phyloP scores from a whole-genome alignment of 2,797 vertebrate genomes.

The Antennarius maculatus region DNA sequence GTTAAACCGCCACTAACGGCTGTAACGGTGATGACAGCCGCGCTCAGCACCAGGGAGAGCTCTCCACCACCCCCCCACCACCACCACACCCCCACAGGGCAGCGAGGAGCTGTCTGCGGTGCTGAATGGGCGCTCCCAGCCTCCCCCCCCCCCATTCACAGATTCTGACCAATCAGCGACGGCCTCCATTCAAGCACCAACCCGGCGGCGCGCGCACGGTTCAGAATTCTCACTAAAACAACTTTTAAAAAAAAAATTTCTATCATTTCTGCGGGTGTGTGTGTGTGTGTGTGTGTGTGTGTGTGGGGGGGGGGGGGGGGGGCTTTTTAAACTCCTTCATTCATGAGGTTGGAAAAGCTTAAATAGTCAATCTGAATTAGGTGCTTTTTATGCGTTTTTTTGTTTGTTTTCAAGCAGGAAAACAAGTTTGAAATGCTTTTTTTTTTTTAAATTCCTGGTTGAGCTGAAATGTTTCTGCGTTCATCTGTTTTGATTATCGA shows the following conservation, averaged over 20 bases:
- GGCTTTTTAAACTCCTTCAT: constrained; percentile 1
- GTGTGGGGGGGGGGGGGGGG: constrained; percentile 5
- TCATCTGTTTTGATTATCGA: neutral
- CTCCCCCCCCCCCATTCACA: constrained; percentile 72
- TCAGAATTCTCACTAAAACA: no score
- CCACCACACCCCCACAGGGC: no score
- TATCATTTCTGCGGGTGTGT: neutral
- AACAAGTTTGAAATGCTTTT: neutral
- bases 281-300: constrained; percentile 2
- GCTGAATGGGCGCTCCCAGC: constrained; percentile 61
- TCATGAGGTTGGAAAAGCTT: constrained; percentile 3
- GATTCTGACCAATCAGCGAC: constrained; percentile 68
- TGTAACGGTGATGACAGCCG: neutral
- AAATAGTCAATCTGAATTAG: neutral
- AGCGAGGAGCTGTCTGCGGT: constrained; percentile 61
- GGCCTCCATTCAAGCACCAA: constrained; percentile 65
- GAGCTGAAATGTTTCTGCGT: neutral
- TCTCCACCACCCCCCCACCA: neutral
- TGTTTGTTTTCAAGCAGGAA: neutral
- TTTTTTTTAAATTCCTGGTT: neutral
- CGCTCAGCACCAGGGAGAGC: constrained; percentile 50
- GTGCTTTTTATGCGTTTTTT: neutral
- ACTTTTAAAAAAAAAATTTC: no score
- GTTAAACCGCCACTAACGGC: neutral
- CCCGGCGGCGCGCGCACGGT: constrained; percentile 5